Evolutionary conservation across 2,113 vertebrate genomes (phyloP).

Genomic region (Pristiophorus japonicus): DNA sequence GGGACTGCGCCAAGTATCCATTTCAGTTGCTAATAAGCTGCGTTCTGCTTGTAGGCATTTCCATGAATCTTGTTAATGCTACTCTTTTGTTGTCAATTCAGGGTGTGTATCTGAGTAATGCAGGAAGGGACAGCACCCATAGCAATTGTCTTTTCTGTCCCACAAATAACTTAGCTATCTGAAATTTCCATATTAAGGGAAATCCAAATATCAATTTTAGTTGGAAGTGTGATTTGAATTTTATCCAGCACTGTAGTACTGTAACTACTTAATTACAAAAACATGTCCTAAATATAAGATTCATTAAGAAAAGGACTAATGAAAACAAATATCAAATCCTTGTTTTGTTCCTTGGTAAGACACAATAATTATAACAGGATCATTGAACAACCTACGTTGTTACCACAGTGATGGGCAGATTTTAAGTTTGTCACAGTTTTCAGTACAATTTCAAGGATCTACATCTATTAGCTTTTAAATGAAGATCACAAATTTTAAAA

Average conservation of each 20-base stretch:
- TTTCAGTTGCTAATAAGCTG: not conserved
- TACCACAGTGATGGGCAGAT: not conserved
- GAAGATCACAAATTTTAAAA: slow-evolving; percentile 8
- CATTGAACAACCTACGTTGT: not conserved
- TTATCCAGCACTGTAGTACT: not conserved
- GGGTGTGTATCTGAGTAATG: not conserved
- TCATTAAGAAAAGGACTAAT: not conserved
- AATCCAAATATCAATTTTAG: not conserved
- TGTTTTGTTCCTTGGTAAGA: not conserved
- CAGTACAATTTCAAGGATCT: not conserved
- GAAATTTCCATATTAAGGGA: not conserved
- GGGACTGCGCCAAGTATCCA: not conserved
- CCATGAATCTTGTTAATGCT: not conserved
- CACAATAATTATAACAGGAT: not conserved
- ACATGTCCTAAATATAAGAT: not conserved
- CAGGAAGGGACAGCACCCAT: not conserved
- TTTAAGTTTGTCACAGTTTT: not conserved
- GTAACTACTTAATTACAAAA: not conserved
- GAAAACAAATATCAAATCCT: not conserved
- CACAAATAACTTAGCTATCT: not conserved
- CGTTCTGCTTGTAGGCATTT: not conserved
- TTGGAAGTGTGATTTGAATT: not conserved
- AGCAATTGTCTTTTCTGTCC: not conserved
- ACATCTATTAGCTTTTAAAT: not conserved
- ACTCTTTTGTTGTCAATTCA: not conserved